Conservation (phyloP, 1,140 invertebrate genomes). For the Panagrolaimus sp. region DNA sequence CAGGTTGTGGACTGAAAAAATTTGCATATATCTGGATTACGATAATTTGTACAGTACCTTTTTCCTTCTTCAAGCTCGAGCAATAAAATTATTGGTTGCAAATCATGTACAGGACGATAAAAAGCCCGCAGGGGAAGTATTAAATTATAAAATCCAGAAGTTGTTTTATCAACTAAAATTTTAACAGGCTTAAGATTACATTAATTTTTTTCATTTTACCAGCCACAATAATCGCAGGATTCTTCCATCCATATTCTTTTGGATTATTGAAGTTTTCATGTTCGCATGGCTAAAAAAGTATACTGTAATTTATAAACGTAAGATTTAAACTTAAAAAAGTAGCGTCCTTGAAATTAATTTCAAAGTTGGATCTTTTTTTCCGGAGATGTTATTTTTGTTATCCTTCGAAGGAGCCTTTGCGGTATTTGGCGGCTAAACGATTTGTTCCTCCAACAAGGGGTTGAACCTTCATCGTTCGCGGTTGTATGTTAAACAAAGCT, state of each 20-base stretch:
- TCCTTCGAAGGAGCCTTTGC: no score
- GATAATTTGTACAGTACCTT: background rate
- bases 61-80: constrained; percentile 68
- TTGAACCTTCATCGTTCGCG: no score
- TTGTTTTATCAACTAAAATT: constrained; percentile 96
- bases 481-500: no score
- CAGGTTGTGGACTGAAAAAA: constrained; percentile 72
- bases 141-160: constrained; percentile 95
- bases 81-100: constrained; percentile 90
- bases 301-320: no score
- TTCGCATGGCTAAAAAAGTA: constrained; percentile 73
- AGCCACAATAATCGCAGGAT: constrained; percentile 89
- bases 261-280: constrained; percentile 86
- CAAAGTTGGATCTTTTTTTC: no score
- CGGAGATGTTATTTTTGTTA: no score
- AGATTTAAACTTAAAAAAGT: no score
- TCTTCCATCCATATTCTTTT: constrained; percentile 94
- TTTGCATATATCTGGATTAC: background rate
- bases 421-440: no score
- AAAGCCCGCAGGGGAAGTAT: constrained; percentile 92
- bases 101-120: constrained; percentile 82
- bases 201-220: no score
- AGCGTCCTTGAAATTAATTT: no score
- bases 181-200: no score
- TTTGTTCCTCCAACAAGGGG: no score